phyloP scores from a whole-genome alignment of 2,113 vertebrate genomes.

The Passer domesticus region DNA sequence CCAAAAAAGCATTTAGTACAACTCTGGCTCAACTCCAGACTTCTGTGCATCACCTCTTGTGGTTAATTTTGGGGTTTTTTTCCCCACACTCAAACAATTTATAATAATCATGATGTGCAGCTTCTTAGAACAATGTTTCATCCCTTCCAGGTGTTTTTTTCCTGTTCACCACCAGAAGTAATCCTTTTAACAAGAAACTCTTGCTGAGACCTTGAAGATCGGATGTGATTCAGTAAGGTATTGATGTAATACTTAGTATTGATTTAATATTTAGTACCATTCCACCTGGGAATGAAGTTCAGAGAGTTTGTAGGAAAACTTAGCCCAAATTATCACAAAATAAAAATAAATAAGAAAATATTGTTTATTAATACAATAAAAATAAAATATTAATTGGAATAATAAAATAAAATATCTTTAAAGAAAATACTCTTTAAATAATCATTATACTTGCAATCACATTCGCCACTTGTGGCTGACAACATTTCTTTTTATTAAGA shows the following conservation, averaged over 20 bases:
- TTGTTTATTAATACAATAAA: not conserved
- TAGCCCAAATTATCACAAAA: not conserved
- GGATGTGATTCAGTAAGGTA: conserved; percentile 6
- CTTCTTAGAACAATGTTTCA: not conserved
- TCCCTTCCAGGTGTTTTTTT: not conserved
- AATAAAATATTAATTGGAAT: not conserved
- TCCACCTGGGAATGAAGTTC: not conserved
- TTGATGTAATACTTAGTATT: not conserved
- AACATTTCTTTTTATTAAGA: not conserved
- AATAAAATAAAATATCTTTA: not conserved
- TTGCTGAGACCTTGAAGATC: not conserved
- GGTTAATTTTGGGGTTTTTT: not conserved
- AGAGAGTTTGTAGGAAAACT: not conserved
- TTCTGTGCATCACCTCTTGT: not conserved
- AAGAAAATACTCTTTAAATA: not conserved
- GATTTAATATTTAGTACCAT: not conserved
- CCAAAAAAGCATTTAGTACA: not conserved
- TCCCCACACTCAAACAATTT: not conserved
- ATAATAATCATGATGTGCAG: not conserved
- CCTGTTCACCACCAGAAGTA: not conserved
- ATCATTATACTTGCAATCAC: not conserved
- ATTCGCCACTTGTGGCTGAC: not conserved
- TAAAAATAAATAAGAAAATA: not conserved
- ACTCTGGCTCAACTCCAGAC: not conserved
- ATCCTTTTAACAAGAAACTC: not conserved